Evolutionary conservation across 2,113 vertebrate species (phyloP).

Genomic region (Nothobranchius kuhntae): DNA sequence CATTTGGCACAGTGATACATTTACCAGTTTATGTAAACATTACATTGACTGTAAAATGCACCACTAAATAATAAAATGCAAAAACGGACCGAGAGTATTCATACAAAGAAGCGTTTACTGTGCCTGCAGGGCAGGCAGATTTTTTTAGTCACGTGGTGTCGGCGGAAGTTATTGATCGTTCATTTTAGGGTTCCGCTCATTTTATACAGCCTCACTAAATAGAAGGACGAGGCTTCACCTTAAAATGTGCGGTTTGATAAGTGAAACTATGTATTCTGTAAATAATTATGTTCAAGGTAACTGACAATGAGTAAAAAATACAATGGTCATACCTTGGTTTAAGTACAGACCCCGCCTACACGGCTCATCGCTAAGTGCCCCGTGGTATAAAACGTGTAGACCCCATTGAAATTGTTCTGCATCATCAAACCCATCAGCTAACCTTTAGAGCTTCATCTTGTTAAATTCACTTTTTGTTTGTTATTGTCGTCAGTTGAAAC

Average conservation of each 20-base stretch:
- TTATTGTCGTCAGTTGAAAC: neutral
- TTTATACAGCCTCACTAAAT: too few species aligned
- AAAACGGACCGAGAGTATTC: too few species aligned
- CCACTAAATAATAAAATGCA: too few species aligned
- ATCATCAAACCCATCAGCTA: neutral
- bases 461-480: neutral
- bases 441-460: neutral
- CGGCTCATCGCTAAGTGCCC: neutral
- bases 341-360: too few species aligned
- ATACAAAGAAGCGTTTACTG: too few species aligned
- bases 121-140: constrained; percentile 43
- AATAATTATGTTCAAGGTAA: too few species aligned
- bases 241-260: too few species aligned
- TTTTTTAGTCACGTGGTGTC: constrained; percentile 47
- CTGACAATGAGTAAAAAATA: too few species aligned
- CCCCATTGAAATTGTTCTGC: neutral
- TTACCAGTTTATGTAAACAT: neutral
- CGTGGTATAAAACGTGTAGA: neutral
- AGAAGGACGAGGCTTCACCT: too few species aligned
- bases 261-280: too few species aligned
- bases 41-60: too few species aligned
- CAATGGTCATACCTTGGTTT: too few species aligned
- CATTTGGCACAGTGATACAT: neutral
- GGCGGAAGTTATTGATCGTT: constrained; percentile 22
- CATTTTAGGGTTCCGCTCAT: neutral